These are phyloP conservation scores for Acronicta psi DNA, from an alignment of 2,888 invertebrate species.

Conservation along the genomic window DNA sequence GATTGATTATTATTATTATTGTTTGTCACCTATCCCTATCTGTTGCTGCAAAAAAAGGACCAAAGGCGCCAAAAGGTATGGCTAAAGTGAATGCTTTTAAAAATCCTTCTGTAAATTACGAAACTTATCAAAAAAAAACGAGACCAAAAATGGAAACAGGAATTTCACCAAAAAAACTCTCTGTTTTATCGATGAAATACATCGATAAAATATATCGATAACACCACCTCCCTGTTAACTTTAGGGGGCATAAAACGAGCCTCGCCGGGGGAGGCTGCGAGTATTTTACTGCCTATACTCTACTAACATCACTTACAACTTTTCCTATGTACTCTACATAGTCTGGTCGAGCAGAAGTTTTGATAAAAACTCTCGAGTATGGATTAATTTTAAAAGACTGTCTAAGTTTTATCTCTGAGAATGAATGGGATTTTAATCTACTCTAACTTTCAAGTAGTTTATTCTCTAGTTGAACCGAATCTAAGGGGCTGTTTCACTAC, in stretches of 20 bases:
- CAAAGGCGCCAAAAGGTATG: too few species aligned
- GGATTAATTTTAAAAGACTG: constrained; percentile 44
- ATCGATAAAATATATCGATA: constrained; percentile 38
- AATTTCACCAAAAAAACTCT: too few species aligned
- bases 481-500: too few species aligned
- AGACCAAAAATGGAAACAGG: too few species aligned
- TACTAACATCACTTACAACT: constrained; percentile 69
- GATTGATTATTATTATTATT: too few species aligned
- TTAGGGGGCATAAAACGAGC: constrained; percentile 58
- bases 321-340: constrained; percentile 52
- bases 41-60: too few species aligned
- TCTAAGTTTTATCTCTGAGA: constrained; percentile 23
- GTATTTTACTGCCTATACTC: constrained; percentile 66
- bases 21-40: too few species aligned
- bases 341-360: constrained; percentile 34
- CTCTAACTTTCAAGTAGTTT: background rate
- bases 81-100: too few species aligned
- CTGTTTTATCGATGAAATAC: background rate
- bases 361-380: constrained; percentile 45
- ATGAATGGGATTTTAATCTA: constrained; percentile 14
- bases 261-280: constrained; percentile 59
- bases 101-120: too few species aligned
- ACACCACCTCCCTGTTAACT: constrained; percentile 48
- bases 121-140: too few species aligned
- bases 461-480: too few species aligned